Conservation (phyloP, 2,113 vertebrate genomes). For the Neopipo cinnamomea region DNA sequence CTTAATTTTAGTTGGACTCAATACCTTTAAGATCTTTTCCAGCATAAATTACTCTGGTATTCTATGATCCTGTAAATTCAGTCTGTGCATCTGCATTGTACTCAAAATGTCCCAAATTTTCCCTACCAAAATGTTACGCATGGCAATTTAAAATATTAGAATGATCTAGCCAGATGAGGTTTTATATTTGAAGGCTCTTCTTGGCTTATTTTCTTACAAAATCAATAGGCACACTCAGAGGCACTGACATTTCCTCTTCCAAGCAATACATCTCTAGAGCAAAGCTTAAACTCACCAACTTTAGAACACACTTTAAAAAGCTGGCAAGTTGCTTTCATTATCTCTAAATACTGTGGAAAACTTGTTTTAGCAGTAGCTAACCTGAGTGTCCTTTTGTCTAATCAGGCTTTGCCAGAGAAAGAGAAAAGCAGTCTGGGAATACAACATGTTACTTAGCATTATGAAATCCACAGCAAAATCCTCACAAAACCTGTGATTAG, state of each 20-base stretch:
- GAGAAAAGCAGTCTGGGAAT: neutral
- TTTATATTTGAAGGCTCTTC: neutral
- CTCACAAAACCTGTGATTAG: neutral
- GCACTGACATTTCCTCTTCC: neutral
- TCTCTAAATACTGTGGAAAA: neutral
- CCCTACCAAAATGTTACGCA: neutral
- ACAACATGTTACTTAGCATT: neutral
- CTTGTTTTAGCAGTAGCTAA: neutral
- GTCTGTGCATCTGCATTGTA: no score
- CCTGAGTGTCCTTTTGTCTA: neutral
- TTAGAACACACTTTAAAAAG: neutral
- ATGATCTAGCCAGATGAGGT: neutral
- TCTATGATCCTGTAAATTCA: neutral
- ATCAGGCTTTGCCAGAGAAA: neutral
- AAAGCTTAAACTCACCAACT: neutral
- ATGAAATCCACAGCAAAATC: neutral
- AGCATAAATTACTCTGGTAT: neutral
- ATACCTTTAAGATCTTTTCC: neutral
- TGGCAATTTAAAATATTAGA: neutral
- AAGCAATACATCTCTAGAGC: neutral
- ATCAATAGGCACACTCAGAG: neutral
- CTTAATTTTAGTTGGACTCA: neutral
- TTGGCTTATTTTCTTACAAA: neutral
- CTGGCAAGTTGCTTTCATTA: neutral
- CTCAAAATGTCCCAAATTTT: neutral